phyloP scores from a whole-genome alignment of 2,888 invertebrate species.

The Rhaphigaster nebulosa region DNA sequence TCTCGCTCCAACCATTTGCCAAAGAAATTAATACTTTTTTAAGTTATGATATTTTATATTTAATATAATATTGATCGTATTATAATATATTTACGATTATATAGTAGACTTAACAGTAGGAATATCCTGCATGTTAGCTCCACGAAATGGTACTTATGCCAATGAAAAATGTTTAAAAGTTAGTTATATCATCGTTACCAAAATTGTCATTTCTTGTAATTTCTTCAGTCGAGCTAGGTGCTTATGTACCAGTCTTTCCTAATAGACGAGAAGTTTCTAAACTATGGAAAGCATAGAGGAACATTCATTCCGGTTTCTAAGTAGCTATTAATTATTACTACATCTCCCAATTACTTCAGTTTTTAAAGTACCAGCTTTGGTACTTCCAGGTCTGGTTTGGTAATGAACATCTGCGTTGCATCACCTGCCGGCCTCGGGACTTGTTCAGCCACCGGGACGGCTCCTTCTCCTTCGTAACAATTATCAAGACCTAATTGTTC shows the following conservation, averaged over 20 bases:
- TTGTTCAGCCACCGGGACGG: constrained; percentile 17
- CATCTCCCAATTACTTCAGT: neutral
- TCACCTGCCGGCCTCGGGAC: constrained; percentile 22
- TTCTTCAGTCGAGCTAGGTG: neutral
- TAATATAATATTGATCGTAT: too few relatives aligned
- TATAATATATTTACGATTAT: too few relatives aligned
- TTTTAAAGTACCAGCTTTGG: neutral
- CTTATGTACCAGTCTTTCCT: neutral
- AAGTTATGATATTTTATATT: too few relatives aligned
- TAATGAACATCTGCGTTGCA: constrained; percentile 48
- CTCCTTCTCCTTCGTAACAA: constrained; percentile 3
- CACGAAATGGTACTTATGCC: too few relatives aligned
- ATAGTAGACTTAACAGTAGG: too few relatives aligned
- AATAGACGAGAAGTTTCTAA: neutral
- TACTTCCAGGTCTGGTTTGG: constrained; percentile 44
- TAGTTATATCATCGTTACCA: neutral
- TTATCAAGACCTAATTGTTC: constrained; percentile 6
- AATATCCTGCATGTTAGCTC: too few relatives aligned
- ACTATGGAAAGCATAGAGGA: neutral
- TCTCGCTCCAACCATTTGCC: too few relatives aligned
- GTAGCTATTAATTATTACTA: constrained; percentile 27
- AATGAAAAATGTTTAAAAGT: neutral
- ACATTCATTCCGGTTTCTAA: neutral
- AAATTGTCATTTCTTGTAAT: neutral
- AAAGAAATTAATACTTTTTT: too few relatives aligned